Evolutionary conservation across 2,113 vertebrate species (phyloP), one percentile per base, ranked within the genome.

Genomic region (Vulpes ferrilata): DNA sequence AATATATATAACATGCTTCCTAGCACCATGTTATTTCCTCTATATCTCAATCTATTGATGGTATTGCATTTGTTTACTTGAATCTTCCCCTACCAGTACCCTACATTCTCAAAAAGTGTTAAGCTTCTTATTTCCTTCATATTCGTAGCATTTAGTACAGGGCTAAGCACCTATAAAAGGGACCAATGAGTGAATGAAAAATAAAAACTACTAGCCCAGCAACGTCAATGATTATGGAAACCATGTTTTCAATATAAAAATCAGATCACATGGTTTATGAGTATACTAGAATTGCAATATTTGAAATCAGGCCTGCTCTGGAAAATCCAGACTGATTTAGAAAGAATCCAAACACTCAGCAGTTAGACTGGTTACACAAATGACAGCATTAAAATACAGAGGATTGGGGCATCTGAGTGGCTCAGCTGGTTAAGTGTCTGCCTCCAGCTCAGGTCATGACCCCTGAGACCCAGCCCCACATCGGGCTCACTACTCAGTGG

Each of bases 221-320:
- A 59, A 84, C 8, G 11, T 32, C n/a, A 83, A 69, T 27, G 73
- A 60, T 38, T 78, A 95, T 19, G 53, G 23, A 91, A 97, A 93
- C 17, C 30, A 69, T 17, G 11, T 35, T 92, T 97, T 92, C 57
- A 91, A 91, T 83, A 86, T 85, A 96, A 96, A 88, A 97, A 88
- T 48, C 30, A 96, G 51, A 81, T 43, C 76, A 88, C 22, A 25
- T 32, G 16, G 53, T 90, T 93, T 84, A 92, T 65, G 23, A 17
- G 27, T 74, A 30, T 17, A n/a, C 25, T 76, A 65, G 32, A 96
- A 96, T 1, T 16, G 16, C 43, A 96, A 23, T 38, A 64, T 86
- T 10, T 89, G 32, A 78, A 96, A 95, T 67, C 22, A 76, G 78
- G 13, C 23, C 76, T 62, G 11, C 60, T 78, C 60, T 82, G 71